These are phyloP conservation scores for Megamerina dolium DNA, from an alignment of 2,888 invertebrate genomes.

Conservation along the genomic window DNA sequence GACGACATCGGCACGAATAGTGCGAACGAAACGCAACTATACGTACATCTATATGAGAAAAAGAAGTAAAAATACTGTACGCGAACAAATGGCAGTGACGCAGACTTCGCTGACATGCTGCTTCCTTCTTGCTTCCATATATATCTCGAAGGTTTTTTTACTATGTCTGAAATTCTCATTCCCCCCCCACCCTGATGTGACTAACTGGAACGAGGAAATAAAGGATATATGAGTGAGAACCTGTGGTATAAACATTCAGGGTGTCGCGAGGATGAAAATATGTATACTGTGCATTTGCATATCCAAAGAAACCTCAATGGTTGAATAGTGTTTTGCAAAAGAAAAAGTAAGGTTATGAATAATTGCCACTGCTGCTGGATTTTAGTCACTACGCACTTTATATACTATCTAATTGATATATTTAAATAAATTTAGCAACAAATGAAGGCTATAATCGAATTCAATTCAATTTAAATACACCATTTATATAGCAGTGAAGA, in stretches of 20 bases:
- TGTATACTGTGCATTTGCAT: too few relatives aligned
- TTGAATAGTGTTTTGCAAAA: not conserved
- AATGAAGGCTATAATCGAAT: too few relatives aligned
- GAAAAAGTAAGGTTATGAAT: slow-evolving; percentile 19
- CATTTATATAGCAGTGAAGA: too few relatives aligned
- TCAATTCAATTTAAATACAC: too few relatives aligned
- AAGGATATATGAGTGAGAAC: slow-evolving; percentile 2
- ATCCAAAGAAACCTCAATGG: too few relatives aligned
- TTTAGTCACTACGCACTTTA: slow-evolving; percentile 11
- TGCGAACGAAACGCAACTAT: slow-evolving; percentile 9
- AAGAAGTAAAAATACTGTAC: too few relatives aligned
- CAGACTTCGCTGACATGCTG: too few relatives aligned
- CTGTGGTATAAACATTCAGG: too few relatives aligned
- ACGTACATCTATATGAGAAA: not conserved
- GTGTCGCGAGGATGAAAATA: not conserved
- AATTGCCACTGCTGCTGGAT: too few relatives aligned
- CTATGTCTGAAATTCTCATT: not conserved
- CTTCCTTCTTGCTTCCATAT: slow-evolving; percentile 19
- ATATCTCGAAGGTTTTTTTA: slow-evolving; percentile 20
- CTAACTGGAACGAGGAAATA: slow-evolving; percentile 11
- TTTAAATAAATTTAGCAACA: too few relatives aligned
- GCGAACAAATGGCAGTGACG: too few relatives aligned
- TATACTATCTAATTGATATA: slow-evolving; percentile 21
- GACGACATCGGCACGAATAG: slow-evolving; percentile 11
- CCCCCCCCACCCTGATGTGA: too few relatives aligned